Percentiles rank a stretch among this genome's conserved stretches.
Evolutionary conservation across 2,888 invertebrate species (phyloP).

Genomic region (Diloba caeruleocephala): DNA sequence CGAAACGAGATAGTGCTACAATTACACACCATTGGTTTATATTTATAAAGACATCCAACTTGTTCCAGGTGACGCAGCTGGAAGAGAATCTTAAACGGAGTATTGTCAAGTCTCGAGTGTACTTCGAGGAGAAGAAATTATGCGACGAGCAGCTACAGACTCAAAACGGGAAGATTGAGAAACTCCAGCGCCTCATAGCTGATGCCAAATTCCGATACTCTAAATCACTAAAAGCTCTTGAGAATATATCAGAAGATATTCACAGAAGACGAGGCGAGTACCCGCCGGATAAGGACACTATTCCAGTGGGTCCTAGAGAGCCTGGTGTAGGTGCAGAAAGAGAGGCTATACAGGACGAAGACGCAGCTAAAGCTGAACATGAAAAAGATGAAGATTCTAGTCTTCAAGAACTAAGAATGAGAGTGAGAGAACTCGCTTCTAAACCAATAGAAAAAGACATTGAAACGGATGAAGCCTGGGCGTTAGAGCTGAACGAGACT

Average conservation of each 20-base stretch:
- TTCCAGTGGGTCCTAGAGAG: conserved; percentile 89
- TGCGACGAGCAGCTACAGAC: conserved; percentile 96
- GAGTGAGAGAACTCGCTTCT: conserved; percentile 92
- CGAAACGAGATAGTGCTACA: no score
- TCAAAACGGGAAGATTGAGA: conserved; percentile 95
- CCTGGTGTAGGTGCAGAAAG: conserved; percentile 94
- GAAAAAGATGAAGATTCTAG: conserved; percentile 87
- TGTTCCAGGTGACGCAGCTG: conserved; percentile 91
- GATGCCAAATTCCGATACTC: conserved; percentile 95
- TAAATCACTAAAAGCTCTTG: conserved; percentile 94
- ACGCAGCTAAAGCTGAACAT: conserved; percentile 55
- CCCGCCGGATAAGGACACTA: conserved; percentile 80
- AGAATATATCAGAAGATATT: conserved; percentile 97
- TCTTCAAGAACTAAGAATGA: conserved; percentile 91
- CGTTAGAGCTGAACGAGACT: conserved; percentile 92
- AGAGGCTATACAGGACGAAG: conserved; percentile 82
- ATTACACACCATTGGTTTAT: background rate
- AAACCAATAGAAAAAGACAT: conserved; percentile 93
- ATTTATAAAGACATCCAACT: no score
- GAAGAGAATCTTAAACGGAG: conserved; percentile 95
- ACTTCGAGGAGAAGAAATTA: conserved; percentile 96
- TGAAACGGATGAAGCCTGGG: conserved; percentile 92
- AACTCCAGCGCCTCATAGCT: conserved; percentile 93
- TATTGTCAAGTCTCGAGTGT: conserved; percentile 95
- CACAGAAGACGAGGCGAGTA: conserved; percentile 91